Evolutionary conservation across 1,140 invertebrate species (phyloP).

Genomic region (Drosophila lini): DNA sequence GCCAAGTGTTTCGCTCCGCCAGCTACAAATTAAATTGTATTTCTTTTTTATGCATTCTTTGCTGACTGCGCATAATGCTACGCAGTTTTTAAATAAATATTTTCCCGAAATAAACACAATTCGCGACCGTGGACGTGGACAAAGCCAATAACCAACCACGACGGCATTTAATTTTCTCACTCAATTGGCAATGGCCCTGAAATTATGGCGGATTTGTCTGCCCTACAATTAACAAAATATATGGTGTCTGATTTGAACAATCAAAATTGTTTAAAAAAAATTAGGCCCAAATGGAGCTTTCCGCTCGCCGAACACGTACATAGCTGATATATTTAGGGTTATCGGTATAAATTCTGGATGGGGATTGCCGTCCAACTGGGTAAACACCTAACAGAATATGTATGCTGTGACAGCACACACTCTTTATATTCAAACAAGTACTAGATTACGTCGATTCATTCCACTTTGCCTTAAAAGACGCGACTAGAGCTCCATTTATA

Average conservation of each 20-base stretch:
- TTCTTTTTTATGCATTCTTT: constrained; percentile 11
- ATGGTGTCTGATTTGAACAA: constrained; percentile 20
- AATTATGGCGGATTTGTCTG: not conserved
- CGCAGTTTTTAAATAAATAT: constrained; percentile 30
- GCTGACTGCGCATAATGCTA: constrained; percentile 36
- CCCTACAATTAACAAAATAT: constrained; percentile 24
- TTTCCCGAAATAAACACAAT: constrained; percentile 22
- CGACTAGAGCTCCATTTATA: constrained; percentile 12
- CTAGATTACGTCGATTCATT: constrained; percentile 7
- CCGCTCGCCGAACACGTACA: constrained; percentile 34
- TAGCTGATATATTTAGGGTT: constrained; percentile 24
- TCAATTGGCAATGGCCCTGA: constrained; percentile 19
- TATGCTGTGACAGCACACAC: constrained; percentile 6
- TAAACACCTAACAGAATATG: constrained; percentile 32
- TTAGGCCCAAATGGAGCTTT: not conserved
- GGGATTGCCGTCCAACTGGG: constrained; percentile 21
- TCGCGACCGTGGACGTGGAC: constrained; percentile 14
- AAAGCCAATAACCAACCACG: constrained; percentile 17
- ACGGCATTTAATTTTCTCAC: constrained; percentile 20
- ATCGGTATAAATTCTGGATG: constrained; percentile 14
- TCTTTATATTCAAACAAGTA: constrained; percentile 4
- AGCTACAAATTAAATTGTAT: constrained; percentile 10
- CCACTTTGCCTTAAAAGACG: constrained; percentile 34
- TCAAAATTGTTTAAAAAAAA: constrained; percentile 4
- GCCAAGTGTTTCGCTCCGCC: constrained; percentile 28